Evolutionary conservation across 2,888 invertebrate genomes (phyloP), one percentile per base, ranked within the genome.

Genomic region (Amiota communis): DNA sequence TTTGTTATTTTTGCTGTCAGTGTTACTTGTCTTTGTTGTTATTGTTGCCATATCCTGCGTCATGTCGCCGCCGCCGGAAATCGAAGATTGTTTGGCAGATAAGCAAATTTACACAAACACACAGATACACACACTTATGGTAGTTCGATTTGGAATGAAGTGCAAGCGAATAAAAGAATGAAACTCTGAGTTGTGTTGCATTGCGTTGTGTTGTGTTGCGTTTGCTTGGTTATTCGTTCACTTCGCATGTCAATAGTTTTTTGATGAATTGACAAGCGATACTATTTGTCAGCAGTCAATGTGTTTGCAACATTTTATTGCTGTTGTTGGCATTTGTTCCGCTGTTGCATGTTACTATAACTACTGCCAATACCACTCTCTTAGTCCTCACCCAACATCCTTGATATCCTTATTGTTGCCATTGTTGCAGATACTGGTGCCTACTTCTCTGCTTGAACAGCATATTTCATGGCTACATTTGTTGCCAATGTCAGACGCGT

Each of bases 211-310:
- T 36, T 36, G 36, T 6, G 36, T 36, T 36, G 36, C 36, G 36
- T 36, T 36, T 36, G 36, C 36, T 36, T 6, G 36, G 36, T 36
- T 36, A 36, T 36, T 36, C 36, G 36, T 36, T 36, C 48, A 13
- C 69, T 67, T 57, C 53, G 69, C 36, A 61, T 72, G 72, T 72
- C 72, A 72, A 72, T 72, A 64, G 57, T 57, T 70, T 69, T 88
- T 85, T 88, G 87, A 88, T 87, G 88, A 88, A 89, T 88, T 89
- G 89, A 88, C 88, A 89, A 84, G 87, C 87, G 86, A 87, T 88
- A 86, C 87, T 87, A 87, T 89, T 89, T 89, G 88, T 88, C 89
- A 88, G 89, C 86, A 87, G 86, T 87, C 88, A 87, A 87, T 86
- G 82, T 84, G 87, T 87, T 88, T 88, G 87, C 87, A 87, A 88